phyloP scores from a whole-genome alignment of 2,797 vertebrate species.

The Mallotus villosus region DNA sequence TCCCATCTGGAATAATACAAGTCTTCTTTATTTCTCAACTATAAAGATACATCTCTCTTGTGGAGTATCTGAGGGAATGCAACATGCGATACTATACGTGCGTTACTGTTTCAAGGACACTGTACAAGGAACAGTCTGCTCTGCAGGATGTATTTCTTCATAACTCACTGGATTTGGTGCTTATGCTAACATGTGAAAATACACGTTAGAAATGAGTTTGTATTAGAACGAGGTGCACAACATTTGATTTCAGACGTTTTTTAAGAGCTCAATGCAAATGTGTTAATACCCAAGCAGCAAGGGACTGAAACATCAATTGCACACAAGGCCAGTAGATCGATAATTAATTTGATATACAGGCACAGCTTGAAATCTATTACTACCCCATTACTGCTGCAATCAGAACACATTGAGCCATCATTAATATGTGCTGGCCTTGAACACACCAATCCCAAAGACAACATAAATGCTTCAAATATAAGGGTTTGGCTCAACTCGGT shows the following conservation, averaged over 20 bases:
- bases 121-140: neutral
- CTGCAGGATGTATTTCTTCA: constrained; percentile 2
- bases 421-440: constrained; percentile 54
- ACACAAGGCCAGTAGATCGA: constrained; percentile 53
- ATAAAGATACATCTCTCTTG: neutral
- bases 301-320: constrained; percentile 57
- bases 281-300: constrained; percentile 54
- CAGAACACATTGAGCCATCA: constrained; percentile 53
- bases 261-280: constrained; percentile 24
- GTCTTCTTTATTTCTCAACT: neutral
- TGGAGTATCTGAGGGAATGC: neutral
- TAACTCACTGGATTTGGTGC: neutral
- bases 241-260: constrained; percentile 22
- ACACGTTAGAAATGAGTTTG: neutral
- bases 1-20: too few relatives aligned
- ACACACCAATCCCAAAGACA: constrained; percentile 43
- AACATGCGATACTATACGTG: too few relatives aligned
- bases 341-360: constrained; percentile 69
- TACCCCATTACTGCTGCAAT: constrained; percentile 61
- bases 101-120: neutral
- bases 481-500: neutral
- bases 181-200: neutral
- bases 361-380: constrained; percentile 59
- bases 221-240: constrained; percentile 7
- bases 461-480: neutral